Evolutionary conservation across 1,140 invertebrate genomes (phyloP).

Genomic region (Leptinotarsa texana): DNA sequence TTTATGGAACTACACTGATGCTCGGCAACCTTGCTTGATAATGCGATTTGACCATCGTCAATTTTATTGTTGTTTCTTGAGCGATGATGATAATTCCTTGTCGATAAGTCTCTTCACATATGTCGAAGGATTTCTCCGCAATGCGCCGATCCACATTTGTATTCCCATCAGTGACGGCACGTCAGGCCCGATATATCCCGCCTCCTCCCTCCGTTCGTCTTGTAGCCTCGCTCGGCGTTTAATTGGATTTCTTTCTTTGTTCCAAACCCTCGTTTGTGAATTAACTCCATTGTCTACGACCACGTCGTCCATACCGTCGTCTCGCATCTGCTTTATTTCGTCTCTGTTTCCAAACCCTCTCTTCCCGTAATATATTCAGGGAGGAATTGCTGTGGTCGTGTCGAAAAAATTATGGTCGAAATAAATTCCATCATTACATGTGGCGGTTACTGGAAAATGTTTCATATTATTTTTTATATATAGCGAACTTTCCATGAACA

Average conservation of each 20-base stretch:
- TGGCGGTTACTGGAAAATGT: no score
- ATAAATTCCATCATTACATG: no score
- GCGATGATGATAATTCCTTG: neutral
- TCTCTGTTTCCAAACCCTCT: neutral
- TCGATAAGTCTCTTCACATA: conserved; percentile 24
- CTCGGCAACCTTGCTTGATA: neutral
- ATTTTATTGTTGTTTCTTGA: neutral
- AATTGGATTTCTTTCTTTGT: conserved; percentile 42
- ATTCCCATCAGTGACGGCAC: conserved; percentile 30
- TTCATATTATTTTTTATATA: no score
- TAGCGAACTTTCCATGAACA: no score
- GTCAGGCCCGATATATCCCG: conserved; percentile 17
- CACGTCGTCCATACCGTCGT: conserved; percentile 21
- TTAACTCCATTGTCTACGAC: conserved; percentile 37
- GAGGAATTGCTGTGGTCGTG: neutral
- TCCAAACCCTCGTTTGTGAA: conserved; percentile 38
- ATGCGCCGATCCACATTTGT: conserved; percentile 28
- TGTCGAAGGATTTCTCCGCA: conserved; percentile 20
- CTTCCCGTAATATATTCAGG: conserved; percentile 11
- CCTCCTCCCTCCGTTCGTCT: conserved; percentile 8
- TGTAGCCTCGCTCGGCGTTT: conserved; percentile 29
- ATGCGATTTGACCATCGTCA: conserved; percentile 1
- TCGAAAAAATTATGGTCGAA: no score
- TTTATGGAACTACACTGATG: no score
- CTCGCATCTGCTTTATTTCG: conserved; percentile 26